Conservation (phyloP, 2,113 vertebrate species). For the Rhizomys pruinosus region DNA sequence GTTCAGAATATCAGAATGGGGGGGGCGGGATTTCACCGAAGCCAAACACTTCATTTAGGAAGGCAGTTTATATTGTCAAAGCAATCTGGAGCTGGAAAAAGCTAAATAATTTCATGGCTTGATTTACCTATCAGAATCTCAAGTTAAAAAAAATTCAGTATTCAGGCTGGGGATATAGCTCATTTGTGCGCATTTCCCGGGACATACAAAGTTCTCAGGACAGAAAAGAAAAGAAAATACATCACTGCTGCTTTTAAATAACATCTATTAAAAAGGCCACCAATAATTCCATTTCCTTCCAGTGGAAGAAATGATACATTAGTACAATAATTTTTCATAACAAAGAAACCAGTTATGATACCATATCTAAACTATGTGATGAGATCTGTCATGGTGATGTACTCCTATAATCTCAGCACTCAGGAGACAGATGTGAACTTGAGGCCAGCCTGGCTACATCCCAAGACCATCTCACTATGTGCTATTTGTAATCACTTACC, state of each 20-base stretch:
- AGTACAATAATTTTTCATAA: constrained; percentile 45
- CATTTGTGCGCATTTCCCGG: not conserved
- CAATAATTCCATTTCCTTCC: constrained; percentile 10
- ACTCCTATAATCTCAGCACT: not conserved
- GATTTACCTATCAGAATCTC: not conserved
- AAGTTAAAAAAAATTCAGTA: not conserved
- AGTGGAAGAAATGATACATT: not conserved
- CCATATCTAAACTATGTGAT: not conserved
- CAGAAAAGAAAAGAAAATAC: not conserved
- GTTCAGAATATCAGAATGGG: not conserved
- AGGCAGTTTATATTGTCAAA: not conserved
- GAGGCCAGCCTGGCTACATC: not conserved
- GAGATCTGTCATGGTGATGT: not conserved
- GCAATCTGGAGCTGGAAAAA: not conserved
- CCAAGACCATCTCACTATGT: too few species aligned
- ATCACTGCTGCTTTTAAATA: constrained; percentile 3
- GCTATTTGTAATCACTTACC: not conserved
- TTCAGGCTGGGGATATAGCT: not conserved
- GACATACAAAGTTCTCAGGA: not conserved
- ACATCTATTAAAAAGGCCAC: not conserved
- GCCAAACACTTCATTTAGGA: not conserved
- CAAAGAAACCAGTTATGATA: not conserved
- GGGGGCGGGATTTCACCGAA: not conserved
- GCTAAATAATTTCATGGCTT: not conserved
- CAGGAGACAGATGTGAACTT: not conserved